These are phyloP conservation scores for Gymnothorax reevesii DNA, from an alignment of 2,797 vertebrate species.

Conservation along the genomic window DNA sequence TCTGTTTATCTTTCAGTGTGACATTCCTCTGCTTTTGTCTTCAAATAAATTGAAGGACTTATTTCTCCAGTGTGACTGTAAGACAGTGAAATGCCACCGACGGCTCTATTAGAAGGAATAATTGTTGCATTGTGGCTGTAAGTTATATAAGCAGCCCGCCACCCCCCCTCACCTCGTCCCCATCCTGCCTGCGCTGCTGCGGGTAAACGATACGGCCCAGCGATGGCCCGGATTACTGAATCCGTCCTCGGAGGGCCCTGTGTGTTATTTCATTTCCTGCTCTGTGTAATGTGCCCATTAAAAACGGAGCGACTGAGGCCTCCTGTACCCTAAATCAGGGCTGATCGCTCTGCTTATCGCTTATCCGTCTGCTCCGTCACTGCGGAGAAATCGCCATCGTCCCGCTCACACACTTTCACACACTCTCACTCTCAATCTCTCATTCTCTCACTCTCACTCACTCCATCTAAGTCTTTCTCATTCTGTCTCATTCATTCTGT, in stretches of 20 bases:
- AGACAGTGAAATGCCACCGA: background rate
- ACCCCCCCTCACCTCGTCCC: background rate
- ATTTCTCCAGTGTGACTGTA: background rate
- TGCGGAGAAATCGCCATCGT: constrained; percentile 60
- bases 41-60: background rate
- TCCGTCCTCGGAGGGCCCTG: background rate
- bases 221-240: background rate
- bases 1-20: no score
- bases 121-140: background rate
- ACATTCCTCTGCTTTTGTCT: no score
- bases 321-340: background rate
- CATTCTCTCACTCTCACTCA: constrained; percentile 25
- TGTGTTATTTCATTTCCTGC: background rate
- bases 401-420: constrained; percentile 56
- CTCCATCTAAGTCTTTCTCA: constrained; percentile 31
- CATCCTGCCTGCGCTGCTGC: background rate
- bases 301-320: background rate
- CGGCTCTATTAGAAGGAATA: background rate
- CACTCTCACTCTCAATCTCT: constrained; percentile 3
- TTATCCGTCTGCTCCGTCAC: constrained; percentile 65
- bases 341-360: background rate
- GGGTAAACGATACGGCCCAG: background rate
- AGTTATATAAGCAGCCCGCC: background rate
- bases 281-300: background rate
- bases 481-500: constrained; percentile 16